These are phyloP conservation scores for Podarcis siculus DNA, from an alignment of 2,797 vertebrate species.

Conservation along the genomic window DNA sequence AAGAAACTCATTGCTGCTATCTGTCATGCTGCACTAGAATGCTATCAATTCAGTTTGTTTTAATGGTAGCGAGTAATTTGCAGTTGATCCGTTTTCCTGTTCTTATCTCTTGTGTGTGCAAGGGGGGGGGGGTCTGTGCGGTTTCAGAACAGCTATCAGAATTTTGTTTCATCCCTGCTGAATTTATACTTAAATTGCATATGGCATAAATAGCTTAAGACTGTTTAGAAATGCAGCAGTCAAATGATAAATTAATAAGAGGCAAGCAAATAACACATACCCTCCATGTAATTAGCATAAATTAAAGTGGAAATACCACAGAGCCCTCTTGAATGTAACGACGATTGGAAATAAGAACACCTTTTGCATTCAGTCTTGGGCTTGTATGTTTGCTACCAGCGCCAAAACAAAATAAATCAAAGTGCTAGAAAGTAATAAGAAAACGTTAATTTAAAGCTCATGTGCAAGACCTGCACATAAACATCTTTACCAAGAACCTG, in stretches of 20 bases:
- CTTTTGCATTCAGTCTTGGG: conserved; percentile 21
- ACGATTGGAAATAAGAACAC: conserved; percentile 45
- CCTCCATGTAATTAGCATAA: conserved; percentile 57
- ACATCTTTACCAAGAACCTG: background rate
- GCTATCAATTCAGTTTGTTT: conserved; percentile 3
- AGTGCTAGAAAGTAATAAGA: background rate
- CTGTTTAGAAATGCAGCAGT: conserved; percentile 64
- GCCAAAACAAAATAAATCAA: background rate
- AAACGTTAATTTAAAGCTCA: conserved; percentile 38
- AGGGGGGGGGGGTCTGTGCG: accelerated
- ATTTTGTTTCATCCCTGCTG: conserved; percentile 36
- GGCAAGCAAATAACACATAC: conserved; percentile 63
- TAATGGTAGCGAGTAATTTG: background rate
- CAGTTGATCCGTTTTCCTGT: background rate
- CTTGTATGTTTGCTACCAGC: conserved; percentile 29
- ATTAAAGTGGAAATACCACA: conserved; percentile 52
- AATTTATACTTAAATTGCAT: conserved; percentile 30
- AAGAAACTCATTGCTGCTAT: background rate
- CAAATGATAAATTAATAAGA: conserved; percentile 65
- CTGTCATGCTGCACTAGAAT: background rate
- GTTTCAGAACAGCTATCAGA: conserved; percentile 9
- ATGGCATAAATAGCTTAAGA: conserved; percentile 55
- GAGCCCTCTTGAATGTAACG: conserved; percentile 31
- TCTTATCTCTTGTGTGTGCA: background rate
- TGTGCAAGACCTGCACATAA: background rate